Percentiles rank a stretch among this genome's conserved stretches.
Evolutionary conservation across 2,797 vertebrate genomes (phyloP).

Genomic region (Tenualosa thibaudeaui): DNA sequence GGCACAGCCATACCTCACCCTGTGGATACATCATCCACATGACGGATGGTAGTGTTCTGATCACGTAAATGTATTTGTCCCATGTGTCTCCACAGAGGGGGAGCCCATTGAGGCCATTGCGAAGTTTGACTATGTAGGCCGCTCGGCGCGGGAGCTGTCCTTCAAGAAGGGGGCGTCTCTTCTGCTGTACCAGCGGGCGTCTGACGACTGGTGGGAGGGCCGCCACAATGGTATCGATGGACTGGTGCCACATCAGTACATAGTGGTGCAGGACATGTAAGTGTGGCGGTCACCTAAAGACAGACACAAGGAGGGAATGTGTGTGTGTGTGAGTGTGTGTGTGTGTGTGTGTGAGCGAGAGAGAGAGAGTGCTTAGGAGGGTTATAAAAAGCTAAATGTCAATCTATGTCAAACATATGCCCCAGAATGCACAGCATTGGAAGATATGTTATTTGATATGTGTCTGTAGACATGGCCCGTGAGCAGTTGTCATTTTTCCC

Average conservation of each 20-base stretch:
- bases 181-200: conserved; percentile 94
- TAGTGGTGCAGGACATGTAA: conserved; percentile 98
- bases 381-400: not conserved
- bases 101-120: conserved; percentile 98
- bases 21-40: not conserved
- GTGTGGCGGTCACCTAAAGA: conserved; percentile 53
- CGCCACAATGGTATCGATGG: conserved; percentile 96
- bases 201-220: conserved; percentile 99
- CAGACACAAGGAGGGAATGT: not conserved
- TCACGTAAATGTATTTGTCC: not conserved
- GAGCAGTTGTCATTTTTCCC: not conserved
- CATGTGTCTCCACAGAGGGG: conserved; percentile 77
- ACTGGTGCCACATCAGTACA: conserved; percentile 97
- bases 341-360: not conserved
- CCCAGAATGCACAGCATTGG: not conserved
- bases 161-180: conserved; percentile 99
- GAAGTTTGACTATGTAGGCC: conserved; percentile 95
- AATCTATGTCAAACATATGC: not conserved
- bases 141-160: conserved; percentile 92
- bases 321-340: not conserved
- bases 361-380: not conserved
- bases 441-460: not conserved
- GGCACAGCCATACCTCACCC: not conserved
- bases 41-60: too few species aligned
- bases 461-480: not conserved